These are phyloP conservation scores for Cebidichthys violaceus DNA, from an alignment of 2,113 vertebrate species.

Conservation along the genomic window DNA sequence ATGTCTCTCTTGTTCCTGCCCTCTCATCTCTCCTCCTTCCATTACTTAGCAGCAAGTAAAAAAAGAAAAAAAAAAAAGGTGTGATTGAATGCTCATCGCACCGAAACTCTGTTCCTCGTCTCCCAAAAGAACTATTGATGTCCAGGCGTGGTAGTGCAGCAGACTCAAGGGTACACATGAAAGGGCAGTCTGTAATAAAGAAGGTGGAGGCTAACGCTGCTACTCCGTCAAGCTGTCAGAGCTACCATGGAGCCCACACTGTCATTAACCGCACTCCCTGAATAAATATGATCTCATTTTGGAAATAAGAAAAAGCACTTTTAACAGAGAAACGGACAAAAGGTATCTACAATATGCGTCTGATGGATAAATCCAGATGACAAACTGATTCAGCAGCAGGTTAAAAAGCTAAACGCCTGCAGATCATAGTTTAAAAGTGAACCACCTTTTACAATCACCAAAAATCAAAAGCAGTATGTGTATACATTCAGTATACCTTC, in stretches of 20 bases:
- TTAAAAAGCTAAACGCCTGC: background rate
- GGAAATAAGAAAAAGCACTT: background rate
- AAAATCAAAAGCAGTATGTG: background rate
- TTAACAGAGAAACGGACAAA: background rate
- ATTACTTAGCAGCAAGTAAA: slow-evolving; percentile 72
- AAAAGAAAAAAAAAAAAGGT: slow-evolving; percentile 52
- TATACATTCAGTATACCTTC: no score
- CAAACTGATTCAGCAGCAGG: background rate
- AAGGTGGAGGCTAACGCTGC: background rate
- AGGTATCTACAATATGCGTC: background rate
- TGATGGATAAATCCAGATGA: background rate
- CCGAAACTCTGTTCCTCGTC: slow-evolving; percentile 49
- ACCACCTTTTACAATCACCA: background rate
- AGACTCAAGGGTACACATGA: slow-evolving; percentile 29
- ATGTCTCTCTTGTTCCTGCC: slow-evolving; percentile 53
- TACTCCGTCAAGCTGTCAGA: background rate
- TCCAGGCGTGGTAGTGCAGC: slow-evolving; percentile 68
- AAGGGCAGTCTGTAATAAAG: slow-evolving; percentile 32
- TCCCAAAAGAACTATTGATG: slow-evolving; percentile 48
- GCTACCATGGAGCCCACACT: background rate
- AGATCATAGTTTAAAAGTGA: background rate
- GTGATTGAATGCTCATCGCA: slow-evolving; percentile 66
- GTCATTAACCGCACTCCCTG: background rate
- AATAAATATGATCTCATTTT: background rate
- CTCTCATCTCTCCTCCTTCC: slow-evolving; percentile 43